Base-by-base conservation (phyloP, 2,113 vertebrate genomes). In the Perca fluviatilis region DNA sequence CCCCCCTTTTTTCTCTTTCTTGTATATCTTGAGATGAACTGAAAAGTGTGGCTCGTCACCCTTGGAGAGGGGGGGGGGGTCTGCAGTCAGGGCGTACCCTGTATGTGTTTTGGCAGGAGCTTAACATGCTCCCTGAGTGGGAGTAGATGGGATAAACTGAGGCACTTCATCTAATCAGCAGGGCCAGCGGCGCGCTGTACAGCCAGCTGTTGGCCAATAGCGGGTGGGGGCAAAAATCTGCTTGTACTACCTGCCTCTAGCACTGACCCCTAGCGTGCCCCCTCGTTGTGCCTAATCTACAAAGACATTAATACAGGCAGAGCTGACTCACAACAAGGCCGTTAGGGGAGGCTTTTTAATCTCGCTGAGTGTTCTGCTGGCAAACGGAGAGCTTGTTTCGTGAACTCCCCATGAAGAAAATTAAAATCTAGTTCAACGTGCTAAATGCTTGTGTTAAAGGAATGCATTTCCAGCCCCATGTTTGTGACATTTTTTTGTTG, bases 241-340 rank as follows among this genome's bases (percentile, higher is more conserved):
- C 85, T 91, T 82, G 90, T 93, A 74, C 64, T 85, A 88, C 85
- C 86, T 88, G 92, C 81, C 89, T 83, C 75, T 40, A 56, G 80
- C 87, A 14, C 21, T 93, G 92, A 94, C 94, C 91, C 86, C 81
- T 79, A 40, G 57, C 51, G 23, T 77, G 82, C 65, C 91, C 88
- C 86, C 83, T 65, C 66, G 50, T 87, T 83, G 80, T 61, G 89
- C 76, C 84, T 91, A 86, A 91, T 93, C 91, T 91, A 77, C 86
- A 88, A 85, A 93, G 83, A 88, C 91, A 92, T 92, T 94, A 93
- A 89, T 83, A 85, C 77, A 82, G 79, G 74, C 85, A 78, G 80
- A 80, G 85, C 83, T 73, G 77, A 78, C 82, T 88, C 66, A 57
- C 88, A 85, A 85, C 86, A 30, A 43, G 74, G 84, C 86, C 82